Percentiles rank a stretch among this genome's conserved stretches.
These are phyloP conservation scores for Phalacrocorax brasilianus DNA, from an alignment of 2,113 vertebrate genomes.

Conservation along the genomic window DNA sequence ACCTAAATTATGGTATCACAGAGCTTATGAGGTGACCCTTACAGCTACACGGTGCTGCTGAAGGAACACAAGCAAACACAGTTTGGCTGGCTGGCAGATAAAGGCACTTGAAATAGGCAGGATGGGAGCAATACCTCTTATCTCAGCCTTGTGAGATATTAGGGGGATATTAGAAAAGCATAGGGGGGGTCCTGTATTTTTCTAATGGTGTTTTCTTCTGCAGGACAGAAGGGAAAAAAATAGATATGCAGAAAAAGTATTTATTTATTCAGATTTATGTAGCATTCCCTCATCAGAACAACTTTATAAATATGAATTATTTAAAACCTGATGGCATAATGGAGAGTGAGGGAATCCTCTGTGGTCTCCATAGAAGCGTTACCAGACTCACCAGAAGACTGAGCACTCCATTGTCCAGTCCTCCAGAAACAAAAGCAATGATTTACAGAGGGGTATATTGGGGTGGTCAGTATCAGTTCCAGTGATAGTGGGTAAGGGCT, in stretches of 20 bases:
- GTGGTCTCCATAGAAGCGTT: not conserved
- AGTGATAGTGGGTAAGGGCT: not conserved
- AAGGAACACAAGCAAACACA: not conserved
- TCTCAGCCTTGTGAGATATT: not conserved
- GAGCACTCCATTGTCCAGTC: not conserved
- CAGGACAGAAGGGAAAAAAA: not conserved
- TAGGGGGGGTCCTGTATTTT: not conserved
- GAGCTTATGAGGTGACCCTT: not conserved
- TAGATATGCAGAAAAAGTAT: not conserved
- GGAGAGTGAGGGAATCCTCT: not conserved
- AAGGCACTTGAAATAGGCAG: not conserved
- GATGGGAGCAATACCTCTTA: not conserved
- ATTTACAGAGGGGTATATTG: too few species aligned
- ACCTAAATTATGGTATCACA: not conserved
- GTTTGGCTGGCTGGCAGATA: not conserved
- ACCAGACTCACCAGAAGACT: accelerated
- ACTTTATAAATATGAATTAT: not conserved
- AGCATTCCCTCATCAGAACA: not conserved
- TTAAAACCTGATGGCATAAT: not conserved
- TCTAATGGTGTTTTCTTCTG: not conserved
- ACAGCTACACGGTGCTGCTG: not conserved
- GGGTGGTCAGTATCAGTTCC: not conserved
- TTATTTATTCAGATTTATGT: not conserved
- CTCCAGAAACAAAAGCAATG: not conserved
- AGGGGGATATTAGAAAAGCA: not conserved